Conservation (phyloP, 92 coral and sea anemone species). For the Parazoanthus atlanticus region DNA sequence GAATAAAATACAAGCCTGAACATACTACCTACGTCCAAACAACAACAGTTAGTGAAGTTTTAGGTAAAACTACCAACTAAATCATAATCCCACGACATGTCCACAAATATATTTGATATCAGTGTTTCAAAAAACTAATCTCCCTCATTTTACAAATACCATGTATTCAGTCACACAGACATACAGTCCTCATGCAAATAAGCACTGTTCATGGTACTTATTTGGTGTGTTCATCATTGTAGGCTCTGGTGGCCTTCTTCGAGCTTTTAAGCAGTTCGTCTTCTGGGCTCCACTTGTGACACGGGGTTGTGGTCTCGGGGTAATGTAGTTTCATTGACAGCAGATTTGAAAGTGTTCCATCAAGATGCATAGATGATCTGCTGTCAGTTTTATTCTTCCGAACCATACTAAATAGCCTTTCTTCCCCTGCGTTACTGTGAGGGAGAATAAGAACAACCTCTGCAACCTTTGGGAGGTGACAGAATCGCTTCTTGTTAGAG, state of each 20-base stretch:
- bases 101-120: background rate
- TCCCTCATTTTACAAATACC: background rate
- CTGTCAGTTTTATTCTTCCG: slow-evolving; percentile 37
- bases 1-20: slow-evolving; percentile 22
- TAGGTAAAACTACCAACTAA: slow-evolving; percentile 1
- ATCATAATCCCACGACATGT: background rate
- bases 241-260: slow-evolving; percentile 57
- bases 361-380: slow-evolving; percentile 39
- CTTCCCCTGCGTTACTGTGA: background rate
- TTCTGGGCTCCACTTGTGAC: slow-evolving; percentile 45
- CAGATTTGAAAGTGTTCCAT: slow-evolving; percentile 45
- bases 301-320: slow-evolving; percentile 45
- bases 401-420: slow-evolving; percentile 33
- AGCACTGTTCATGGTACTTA: slow-evolving; percentile 4
- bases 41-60: slow-evolving; percentile 1
- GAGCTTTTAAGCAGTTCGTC: slow-evolving; percentile 43
- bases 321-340: slow-evolving; percentile 33
- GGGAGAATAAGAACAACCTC: background rate
- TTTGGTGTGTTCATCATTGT: slow-evolving; percentile 39
- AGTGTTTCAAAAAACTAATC: background rate
- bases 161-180: slow-evolving; percentile 12
- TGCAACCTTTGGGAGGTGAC: slow-evolving; percentile 21
- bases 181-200: slow-evolving; percentile 20
- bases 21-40: slow-evolving; percentile 14
- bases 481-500: slow-evolving; percentile 15